phyloP scores from a whole-genome alignment of 2,797 vertebrate genomes.

The Alcedo atthis region DNA sequence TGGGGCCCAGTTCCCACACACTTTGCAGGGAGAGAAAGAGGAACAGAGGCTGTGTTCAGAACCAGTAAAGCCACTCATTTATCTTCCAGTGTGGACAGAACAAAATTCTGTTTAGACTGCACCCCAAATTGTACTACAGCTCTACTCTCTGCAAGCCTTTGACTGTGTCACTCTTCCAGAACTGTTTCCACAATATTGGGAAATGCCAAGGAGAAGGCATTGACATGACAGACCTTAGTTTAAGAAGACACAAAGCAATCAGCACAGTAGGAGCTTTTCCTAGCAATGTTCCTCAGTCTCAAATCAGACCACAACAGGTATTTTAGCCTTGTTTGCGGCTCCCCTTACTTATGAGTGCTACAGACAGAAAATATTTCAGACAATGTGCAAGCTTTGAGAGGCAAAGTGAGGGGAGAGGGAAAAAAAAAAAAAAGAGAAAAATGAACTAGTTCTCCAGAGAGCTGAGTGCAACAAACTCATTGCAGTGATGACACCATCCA shows the following conservation, averaged over 20 bases:
- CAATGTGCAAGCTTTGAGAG: not conserved
- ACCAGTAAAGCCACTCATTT: not conserved
- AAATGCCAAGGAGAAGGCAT: not conserved
- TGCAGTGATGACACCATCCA: not conserved
- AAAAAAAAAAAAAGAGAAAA: not conserved
- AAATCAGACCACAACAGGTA: not conserved
- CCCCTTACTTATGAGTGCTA: not conserved
- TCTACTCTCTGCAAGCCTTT: not conserved
- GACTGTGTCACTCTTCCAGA: not conserved
- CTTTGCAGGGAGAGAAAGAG: not conserved
- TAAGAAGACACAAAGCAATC: not conserved
- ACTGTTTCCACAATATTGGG: not conserved
- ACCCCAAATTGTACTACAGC: not conserved
- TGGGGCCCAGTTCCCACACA: not conserved
- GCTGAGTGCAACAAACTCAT: not conserved
- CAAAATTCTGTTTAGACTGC: not conserved
- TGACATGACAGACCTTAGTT: not conserved
- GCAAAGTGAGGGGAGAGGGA: not conserved
- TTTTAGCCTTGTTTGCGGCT: not conserved
- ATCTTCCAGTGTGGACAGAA: not conserved
- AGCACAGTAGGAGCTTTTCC: not conserved
- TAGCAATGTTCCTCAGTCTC: not conserved
- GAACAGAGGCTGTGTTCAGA: not conserved
- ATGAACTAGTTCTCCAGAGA: not conserved
- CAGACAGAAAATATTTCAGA: conserved; percentile 15